Conservation (phyloP, 2,113 vertebrate species). For the Lanius ludovicianus region DNA sequence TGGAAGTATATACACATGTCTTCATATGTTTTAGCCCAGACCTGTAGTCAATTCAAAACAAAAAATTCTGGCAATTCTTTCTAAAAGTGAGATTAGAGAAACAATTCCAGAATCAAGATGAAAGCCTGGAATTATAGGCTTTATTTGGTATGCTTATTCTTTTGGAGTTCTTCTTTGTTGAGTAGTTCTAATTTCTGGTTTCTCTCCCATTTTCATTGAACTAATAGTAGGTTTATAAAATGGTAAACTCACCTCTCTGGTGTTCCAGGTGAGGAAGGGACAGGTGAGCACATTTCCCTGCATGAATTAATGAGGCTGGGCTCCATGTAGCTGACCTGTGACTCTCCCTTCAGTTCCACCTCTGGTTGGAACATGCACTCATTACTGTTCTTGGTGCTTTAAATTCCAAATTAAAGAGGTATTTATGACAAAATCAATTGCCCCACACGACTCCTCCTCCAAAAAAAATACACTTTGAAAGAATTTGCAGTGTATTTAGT, state of each 20-base stretch:
- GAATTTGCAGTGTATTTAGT: background rate
- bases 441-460: rapidly evolving
- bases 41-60: background rate
- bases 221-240: background rate
- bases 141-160: background rate
- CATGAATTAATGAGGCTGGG: background rate
- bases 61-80: background rate
- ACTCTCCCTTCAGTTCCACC: background rate
- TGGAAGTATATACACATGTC: background rate
- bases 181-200: background rate
- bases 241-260: background rate
- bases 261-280: background rate
- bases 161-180: background rate
- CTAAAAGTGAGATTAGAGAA: background rate
- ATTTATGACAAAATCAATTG: slow-evolving; percentile 5
- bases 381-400: background rate
- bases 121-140: background rate
- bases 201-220: background rate
- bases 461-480: background rate
- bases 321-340: background rate
- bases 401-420: background rate
- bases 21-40: background rate
- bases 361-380: background rate
- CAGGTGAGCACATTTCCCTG: background rate
- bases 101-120: background rate